These are phyloP conservation scores for Galaxias olidus DNA, from an alignment of 2,797 vertebrate species.

Conservation along the genomic window DNA sequence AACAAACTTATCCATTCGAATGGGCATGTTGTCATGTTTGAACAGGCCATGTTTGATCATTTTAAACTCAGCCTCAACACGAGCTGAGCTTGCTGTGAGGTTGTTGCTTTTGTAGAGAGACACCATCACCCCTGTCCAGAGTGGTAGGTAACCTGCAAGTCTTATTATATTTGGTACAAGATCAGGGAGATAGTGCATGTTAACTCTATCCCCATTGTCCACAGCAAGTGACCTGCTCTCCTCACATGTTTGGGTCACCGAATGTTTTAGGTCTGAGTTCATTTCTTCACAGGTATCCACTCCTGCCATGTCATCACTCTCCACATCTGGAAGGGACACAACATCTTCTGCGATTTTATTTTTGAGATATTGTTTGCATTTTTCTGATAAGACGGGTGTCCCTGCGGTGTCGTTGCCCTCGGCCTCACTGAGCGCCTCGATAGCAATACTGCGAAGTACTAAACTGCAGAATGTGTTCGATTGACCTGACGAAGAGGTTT, in stretches of 20 bases:
- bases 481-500: not conserved
- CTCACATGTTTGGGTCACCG: constrained; percentile 8
- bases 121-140: constrained; percentile 11
- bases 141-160: constrained; percentile 11
- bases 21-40: constrained; percentile 19
- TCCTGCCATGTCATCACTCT: not conserved
- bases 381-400: not conserved
- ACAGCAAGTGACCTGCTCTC: constrained; percentile 15
- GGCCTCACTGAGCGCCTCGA: not conserved
- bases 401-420: not conserved
- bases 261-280: constrained; percentile 16
- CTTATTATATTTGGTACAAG: constrained; percentile 19
- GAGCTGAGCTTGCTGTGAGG: not conserved
- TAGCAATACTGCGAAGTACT: not conserved
- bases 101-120: not conserved
- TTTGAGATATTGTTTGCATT: not conserved
- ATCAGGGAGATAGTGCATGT: too few species aligned
- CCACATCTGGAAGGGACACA: not conserved
- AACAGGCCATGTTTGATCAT: constrained; percentile 1
- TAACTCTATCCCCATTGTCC: too few species aligned
- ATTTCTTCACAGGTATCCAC: not conserved
- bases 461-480: not conserved
- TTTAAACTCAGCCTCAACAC: constrained; percentile 4
- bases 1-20: constrained; percentile 8
- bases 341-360: not conserved